Base-by-base conservation (phyloP, 2,797 vertebrate genomes). In the Hippopotamyrus pictus region DNA sequence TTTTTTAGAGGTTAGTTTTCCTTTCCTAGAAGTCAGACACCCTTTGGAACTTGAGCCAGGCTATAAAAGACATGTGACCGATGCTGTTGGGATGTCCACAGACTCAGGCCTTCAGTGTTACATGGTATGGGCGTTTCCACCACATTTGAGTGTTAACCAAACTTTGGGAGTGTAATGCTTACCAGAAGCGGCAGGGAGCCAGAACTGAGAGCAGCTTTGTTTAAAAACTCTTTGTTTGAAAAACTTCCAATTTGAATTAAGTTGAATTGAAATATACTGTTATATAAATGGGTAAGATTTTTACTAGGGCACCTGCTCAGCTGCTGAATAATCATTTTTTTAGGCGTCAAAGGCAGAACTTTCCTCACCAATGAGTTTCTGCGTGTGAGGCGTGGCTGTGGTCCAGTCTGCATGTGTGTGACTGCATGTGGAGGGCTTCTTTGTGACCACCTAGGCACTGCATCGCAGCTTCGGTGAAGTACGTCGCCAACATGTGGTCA, bases 41-140 rank as follows among this genome's bases (percentile, higher is more conserved):
- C 59, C 41, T 69, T 48, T 25, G 44, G 87, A 57, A 88, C 59
- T 88, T 88, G 59, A 48, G 37, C 37, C 33, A 69, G 37, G 87
- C 59, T 65, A 59, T 88, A 88, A 88, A 88, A 65, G 41, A 48
- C 87, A 88, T 69, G 87, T 48, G 87, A 88, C 9, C 3, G 3
- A 88, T 44, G 19, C 33, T 69, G 19, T 22, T 22, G 57, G 59
- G 87, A 65, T 6, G n/a, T 44, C 5, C 44, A 29, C 37, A 69
- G 87, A 87, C 33, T 59, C 50, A 17, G 33, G 85, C n/a, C 41
- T 25, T 85, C 4, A 29, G 12, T 41, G 14, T 57, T 87, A 57
- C n/a, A 50, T 41, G 5, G 25, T 57, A 4, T 57, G 51, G 33
- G 50, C 6, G 17, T 87, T 87, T 37, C 51, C 46, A 86, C 14